Base-by-base conservation (phyloP, 2,797 vertebrate species). In the Chanos chanos region DNA sequence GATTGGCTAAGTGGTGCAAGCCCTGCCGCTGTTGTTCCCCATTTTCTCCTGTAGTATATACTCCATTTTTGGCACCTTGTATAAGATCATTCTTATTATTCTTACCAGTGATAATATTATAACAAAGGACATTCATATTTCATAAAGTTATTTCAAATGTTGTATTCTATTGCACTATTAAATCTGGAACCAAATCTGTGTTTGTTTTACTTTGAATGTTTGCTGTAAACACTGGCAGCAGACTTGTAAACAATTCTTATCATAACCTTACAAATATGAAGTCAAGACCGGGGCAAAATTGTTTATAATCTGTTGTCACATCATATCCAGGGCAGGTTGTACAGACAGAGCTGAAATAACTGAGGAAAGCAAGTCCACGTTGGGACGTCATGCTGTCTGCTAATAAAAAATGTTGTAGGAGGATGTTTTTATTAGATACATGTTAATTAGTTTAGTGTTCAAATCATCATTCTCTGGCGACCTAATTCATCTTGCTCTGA, bases 371-470 rank as follows among this genome's bases (percentile, higher is more conserved):
- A 2, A 31, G 31, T 34, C n/a, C 3, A 33, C 8, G 33, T 36
- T 3, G 41, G 52, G 39, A 13, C 25, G 34, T 56, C 27, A 51
- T 3, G 0, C 4, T 4, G 44, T 33, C 22, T 49, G 36, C 10
- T 22, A 31, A 41, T 19, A 1, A 41, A 30, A 50, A 55, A 54
- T 19, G 7, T 50, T 55, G 34, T 12, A 24, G 18, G 22, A 39
- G 12, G 30, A 15, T 22, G 36, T 52, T 52, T 60, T 70, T 52
- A 60, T 48, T 70, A 55, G 41, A 30, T 22, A 41, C 27, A 39
- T 41, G 12, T 65, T 65, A 61, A 70, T 65, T 61, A n/a, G 50
- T 55, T 56, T 50, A 53, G 58, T 54, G 45, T 48, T 61, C 7
- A 28, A 48, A 44, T 55, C 18, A 47, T 53, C 52, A 70, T 43